Base-by-base conservation (phyloP, 2,113 vertebrate genomes). In the Aegithalos caudatus region DNA sequence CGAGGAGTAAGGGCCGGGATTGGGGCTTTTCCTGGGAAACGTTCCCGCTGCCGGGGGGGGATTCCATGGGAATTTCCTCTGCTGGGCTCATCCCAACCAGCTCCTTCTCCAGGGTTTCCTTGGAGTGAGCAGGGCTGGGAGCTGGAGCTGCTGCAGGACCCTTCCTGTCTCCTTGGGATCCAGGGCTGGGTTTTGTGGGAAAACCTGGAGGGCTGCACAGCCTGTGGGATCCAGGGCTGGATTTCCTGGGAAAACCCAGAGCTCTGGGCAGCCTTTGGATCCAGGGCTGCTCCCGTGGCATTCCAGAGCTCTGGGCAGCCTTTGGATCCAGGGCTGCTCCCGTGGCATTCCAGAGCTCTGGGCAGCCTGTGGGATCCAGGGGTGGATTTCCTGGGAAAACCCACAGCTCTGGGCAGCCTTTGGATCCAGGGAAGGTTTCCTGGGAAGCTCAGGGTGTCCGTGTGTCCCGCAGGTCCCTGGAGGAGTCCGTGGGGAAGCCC, bases 401-500 rank as follows among this genome's bases (percentile, higher is more conserved):
- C 40, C 40, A 40, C 10, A 40, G 40, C 40, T 40, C 12, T 40
- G 40, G 40, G 40, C 10, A 40, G 40, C 40, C 40, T 40, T 40
- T 40, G 40, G 45, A 20, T 21, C 22, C 45, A 19, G 9, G 45
- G 45, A 20, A 3, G 20, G 11, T 47, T 47, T 40, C 40, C 40
- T 12, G 10, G 40, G 40, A 40, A 21, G 67, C 86, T 56, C 85
- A 91, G 7, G 84, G 10, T 2, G 2, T 20, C 28, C 3, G 0
- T n/a, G 31, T 81, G 45, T 48, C 85, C 29, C 3, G 0, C 97
- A 99, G 99, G 98, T 99, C 99, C 45, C 98, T 99, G 98, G 99
- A 99, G 97, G 99, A 99, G 67, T 99, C 99, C 0, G 99, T 99
- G 86, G 99, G 99, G 81, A 99, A 99, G 81, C 99, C 99, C 0